Base-by-base conservation (phyloP, 37 sponge, comb jelly and placozoan species). In the Petrosia ficiformis region DNA sequence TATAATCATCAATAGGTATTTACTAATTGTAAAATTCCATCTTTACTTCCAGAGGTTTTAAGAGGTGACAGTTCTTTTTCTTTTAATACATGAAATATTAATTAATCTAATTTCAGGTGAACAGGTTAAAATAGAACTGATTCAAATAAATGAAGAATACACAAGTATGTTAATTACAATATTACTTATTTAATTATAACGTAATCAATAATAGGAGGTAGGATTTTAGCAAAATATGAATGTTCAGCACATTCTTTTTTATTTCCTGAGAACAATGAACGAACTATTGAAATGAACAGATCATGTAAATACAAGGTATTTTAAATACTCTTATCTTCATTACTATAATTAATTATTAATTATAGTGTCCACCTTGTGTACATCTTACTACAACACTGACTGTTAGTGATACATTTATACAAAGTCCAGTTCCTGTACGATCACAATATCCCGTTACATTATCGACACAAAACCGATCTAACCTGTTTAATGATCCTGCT, bases 221-320 rank as follows among this genome's bases (percentile, higher is more conserved):
- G 66, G 75, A 77, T 94, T 37, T 35, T 90, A 42, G 94, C 93
- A 2, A 39, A 80, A 16, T 90, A 83, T 42, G 94, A 94, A 40
- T 52, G 56, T 4, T 54, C 84, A 0, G 68, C 79, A 6, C 65
- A 75, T 35, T 24, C 39, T 26, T 94, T 94, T 40, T 77, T 94
- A 39, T 94, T 90, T 69, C 89, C 92, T 11, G 54, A 73, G 30
- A 73, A 52, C 0, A 52, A 33, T 16, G 60, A 61, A 19, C 16
- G 64, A 52, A 61, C 40, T 1, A 16, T 66, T 2, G 29, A 33
- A 1, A 74, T 92, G 54, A 74, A 78, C 38, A 70, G 57, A 28
- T 74, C 92, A 8, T 69, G 84, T 25, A 77, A 87, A 32, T 82
- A 83, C 76, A 31, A 73, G 67, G 92, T 87, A 38, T 42, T n/a